Percentiles rank a stretch among this genome's conserved stretches.
These are phyloP conservation scores for Megaceryle torquata DNA, from an alignment of 2,113 vertebrate species.

Conservation along the genomic window DNA sequence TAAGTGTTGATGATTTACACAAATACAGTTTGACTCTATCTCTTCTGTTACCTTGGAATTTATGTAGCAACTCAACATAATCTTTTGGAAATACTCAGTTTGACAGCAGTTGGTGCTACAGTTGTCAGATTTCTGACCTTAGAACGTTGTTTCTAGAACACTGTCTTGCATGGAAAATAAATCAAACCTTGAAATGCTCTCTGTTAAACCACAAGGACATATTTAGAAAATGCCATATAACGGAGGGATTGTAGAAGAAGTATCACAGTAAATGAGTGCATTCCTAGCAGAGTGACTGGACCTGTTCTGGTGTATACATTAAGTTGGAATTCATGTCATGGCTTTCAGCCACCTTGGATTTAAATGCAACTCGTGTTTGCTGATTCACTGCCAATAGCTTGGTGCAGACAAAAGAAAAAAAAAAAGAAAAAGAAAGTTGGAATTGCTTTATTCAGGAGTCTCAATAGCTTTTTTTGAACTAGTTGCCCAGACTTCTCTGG, in stretches of 20 bases:
- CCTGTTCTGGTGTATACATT: not conserved
- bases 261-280: not conserved
- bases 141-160: not conserved
- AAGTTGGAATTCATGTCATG: not conserved
- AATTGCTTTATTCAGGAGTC: not conserved
- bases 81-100: not conserved
- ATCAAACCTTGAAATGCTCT: not conserved
- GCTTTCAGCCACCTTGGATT: not conserved
- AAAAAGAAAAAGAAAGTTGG: not conserved
- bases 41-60: not conserved
- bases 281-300: not conserved
- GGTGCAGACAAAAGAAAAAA: not conserved
- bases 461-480: not conserved
- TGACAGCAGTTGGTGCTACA: not conserved
- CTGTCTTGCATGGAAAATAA: not conserved
- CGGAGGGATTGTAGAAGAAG: not conserved
- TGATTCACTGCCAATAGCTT: not conserved
- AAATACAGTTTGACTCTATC: not conserved
- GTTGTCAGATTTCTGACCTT: not conserved
- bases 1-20: not conserved
- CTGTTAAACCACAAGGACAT: fast-evolving
- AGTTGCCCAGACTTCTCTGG: not conserved
- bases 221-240: not conserved
- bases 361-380: not conserved
- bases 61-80: not conserved